phyloP scores from a whole-genome alignment of 2,797 vertebrate species.

The Parauchenoglanis punctatus region DNA sequence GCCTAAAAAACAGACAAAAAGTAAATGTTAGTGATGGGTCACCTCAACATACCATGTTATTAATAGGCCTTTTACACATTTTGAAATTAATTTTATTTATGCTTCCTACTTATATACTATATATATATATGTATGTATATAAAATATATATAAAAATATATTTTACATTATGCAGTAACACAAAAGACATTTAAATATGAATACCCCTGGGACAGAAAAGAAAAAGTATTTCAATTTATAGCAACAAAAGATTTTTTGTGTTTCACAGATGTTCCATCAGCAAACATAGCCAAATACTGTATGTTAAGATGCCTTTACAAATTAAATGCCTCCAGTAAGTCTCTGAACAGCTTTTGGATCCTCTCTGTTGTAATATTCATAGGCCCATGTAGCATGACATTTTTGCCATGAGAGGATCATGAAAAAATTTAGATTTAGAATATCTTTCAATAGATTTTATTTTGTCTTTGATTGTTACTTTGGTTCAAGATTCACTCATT shows the following conservation, averaged over 20 bases:
- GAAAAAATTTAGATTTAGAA: not conserved
- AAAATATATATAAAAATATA: too few relatives aligned
- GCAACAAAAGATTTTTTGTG: not conserved
- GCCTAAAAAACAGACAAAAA: slow-evolving; percentile 35
- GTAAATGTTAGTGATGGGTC: not conserved
- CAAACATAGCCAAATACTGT: not conserved
- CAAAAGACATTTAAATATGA: not conserved
- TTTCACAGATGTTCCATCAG: not conserved
- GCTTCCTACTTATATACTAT: not conserved
- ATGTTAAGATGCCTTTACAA: not conserved
- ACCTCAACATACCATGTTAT: not conserved
- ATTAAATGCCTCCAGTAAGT: not conserved
- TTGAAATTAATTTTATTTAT: not conserved
- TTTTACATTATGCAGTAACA: not conserved
- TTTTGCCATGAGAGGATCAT: not conserved
- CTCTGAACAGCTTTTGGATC: not conserved
- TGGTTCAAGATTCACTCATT: not conserved
- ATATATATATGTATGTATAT: too few relatives aligned
- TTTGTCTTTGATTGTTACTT: not conserved
- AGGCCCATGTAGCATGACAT: not conserved
- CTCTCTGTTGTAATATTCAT: not conserved
- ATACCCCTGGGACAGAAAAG: not conserved
- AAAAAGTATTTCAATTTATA: not conserved
- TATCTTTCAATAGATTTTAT: not conserved
- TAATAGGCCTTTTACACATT: not conserved